Base-by-base conservation (phyloP, 2,113 vertebrate genomes). In the Barbus barbus region DNA sequence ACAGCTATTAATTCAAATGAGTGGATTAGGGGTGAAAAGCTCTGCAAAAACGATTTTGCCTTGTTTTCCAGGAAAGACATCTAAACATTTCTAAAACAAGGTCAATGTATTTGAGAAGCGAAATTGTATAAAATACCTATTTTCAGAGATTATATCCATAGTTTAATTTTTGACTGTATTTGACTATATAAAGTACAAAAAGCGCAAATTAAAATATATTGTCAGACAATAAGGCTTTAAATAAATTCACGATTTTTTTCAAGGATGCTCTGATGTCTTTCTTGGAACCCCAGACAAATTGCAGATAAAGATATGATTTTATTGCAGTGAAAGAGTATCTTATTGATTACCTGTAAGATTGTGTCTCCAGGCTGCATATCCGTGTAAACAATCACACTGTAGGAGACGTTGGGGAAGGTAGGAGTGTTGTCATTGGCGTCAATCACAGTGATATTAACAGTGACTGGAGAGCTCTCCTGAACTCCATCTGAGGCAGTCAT, bases 351-450 rank as follows among this genome's bases (percentile, higher is more conserved):
- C 95, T 95, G 94, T 87, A 97, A 71, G 51, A 99, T 89, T 0
- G 94, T 93, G 87, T 98, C 96, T 38, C 95, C 96, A 0, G 97
- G 95, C 26, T 24, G 89, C 96, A 97, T 97, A 33, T 99, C 94
- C 0, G 97, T 98, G 31, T 97, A 99, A 84, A 98, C 92, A 86
- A 96, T 95, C 87, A 98, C 94, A 3, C 87, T 92, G 87, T 98
- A 99, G 1, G 98, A 99, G 51, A 97, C 94, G 61, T 97, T 97
- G 12, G 95, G 92, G 88, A 99, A 99, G 20, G 96, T 94, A 1
- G 98, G 98, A 0, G 97, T 94, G 86, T 99, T 99, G 87, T 99
- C 98, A 6, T 99, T 99, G 18, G 97, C 96, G 87, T 99, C 98
- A n/a, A 99, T 91, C 90, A 99, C 97, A 5, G 94, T 56, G 86